These are phyloP conservation scores for Thymelicus acteon DNA, from an alignment of 2,888 invertebrate genomes.

Conservation along the genomic window DNA sequence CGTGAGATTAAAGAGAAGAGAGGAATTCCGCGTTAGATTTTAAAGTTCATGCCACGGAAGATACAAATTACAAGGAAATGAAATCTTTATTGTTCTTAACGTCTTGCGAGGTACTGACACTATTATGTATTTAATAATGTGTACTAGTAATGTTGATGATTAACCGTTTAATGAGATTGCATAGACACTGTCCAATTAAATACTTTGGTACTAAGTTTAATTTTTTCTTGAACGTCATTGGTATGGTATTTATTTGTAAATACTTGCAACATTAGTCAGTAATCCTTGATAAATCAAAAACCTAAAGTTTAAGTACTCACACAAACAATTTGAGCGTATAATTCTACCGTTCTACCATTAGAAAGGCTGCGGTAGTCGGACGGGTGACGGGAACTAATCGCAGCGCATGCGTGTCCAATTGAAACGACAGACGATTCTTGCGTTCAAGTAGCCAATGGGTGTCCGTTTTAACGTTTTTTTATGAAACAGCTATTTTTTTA, in stretches of 20 bases:
- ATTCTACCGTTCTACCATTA: slow-evolving; percentile 60
- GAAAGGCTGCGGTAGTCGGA: slow-evolving; percentile 68
- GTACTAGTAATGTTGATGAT: neutral
- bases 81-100: slow-evolving; percentile 53
- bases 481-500: neutral
- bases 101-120: neutral
- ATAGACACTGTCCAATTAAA: no score
- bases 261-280: neutral
- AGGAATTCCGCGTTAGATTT: slow-evolving; percentile 72
- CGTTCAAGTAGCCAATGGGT: slow-evolving; percentile 60
- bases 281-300: slow-evolving; percentile 4
- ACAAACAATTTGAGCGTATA: slow-evolving; percentile 28
- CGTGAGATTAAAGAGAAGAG: slow-evolving; percentile 67
- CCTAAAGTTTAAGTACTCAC: slow-evolving; percentile 22
- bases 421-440: slow-evolving; percentile 71
- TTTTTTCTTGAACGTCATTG: no score
- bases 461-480: slow-evolving; percentile 39
- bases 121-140: neutral
- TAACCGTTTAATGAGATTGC: no score
- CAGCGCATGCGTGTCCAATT: slow-evolving; percentile 74
- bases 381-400: slow-evolving; percentile 75
- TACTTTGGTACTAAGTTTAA: no score
- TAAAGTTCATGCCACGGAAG: slow-evolving; percentile 70
- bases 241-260: neutral
- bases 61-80: slow-evolving; percentile 76